Evolutionary conservation across 2,797 vertebrate species (phyloP), one percentile per base, ranked within the genome.

Genomic region (Falco berigora): DNA sequence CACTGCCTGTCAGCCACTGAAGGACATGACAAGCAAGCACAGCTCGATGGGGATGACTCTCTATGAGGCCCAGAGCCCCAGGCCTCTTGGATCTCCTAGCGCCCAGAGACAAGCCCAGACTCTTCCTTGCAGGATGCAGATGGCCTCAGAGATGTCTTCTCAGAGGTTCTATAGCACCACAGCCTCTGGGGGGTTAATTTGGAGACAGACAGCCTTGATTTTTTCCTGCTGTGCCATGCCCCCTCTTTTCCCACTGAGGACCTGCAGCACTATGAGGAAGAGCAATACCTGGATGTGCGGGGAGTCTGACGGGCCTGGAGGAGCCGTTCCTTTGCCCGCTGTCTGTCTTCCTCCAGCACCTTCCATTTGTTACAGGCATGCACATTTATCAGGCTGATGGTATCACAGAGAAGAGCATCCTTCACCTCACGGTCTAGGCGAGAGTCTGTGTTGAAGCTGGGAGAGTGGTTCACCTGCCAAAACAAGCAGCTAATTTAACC

Each of bases 401-500:
- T 94, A 4, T 98, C 98, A 9, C 95, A 96, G n/a, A 98, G 97
- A 36, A 98, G 97, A 5, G 98, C 95, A 14, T 98, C 98, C 94
- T 98, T 98, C 82, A 98, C 98, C 85, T 98, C 98, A 2, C 36
- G 86, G 73, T 98, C 98, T 23, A 98, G 96, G 56, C 44, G 83
- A 5, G 98, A 98, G 93, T 98, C 98, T 0, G 98, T 98, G 96
- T 89, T 98, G 94, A 98, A 98, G 94, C 98, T 98, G 52, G 98
- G 98, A 40, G 98, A 98, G 92, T 98, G 98, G 90, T 98, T 98
- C 69, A 98, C 98, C 98, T 98, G 96, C 77, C 91, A 40, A 81
- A 79, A 73, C 47, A 68, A 91, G 63, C 34, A 50, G 12, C 46
- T 32, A 10, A 23, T 42, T n/a, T 34, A 8, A 63, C 23, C 24